These are phyloP conservation scores for Dendroctonus ponderosae DNA, from an alignment of 1,140 invertebrate genomes.

Conservation along the genomic window DNA sequence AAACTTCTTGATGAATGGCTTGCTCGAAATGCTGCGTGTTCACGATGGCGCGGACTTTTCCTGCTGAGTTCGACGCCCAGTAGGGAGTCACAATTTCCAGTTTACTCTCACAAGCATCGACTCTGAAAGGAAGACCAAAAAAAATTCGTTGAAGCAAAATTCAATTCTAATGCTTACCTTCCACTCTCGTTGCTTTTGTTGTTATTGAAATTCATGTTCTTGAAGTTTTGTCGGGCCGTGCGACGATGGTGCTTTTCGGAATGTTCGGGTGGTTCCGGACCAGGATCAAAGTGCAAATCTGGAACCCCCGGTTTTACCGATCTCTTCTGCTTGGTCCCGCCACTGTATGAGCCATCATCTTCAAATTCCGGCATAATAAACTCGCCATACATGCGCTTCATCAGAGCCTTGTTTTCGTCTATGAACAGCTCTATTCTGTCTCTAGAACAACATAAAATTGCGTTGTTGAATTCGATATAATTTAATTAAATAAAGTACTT, in stretches of 20 bases:
- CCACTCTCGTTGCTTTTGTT: conserved; percentile 60
- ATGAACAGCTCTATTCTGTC: conserved; percentile 87
- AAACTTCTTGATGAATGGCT: conserved; percentile 92
- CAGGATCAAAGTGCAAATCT: conserved; percentile 52
- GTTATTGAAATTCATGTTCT: conserved; percentile 53
- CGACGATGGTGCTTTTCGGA: conserved; percentile 50
- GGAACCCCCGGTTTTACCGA: conserved; percentile 56
- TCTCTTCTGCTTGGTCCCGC: conserved; percentile 55
- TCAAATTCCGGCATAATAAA: conserved; percentile 65
- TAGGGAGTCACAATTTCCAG: conserved; percentile 92
- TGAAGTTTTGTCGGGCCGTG: conserved; percentile 56
- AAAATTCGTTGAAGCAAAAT: neutral
- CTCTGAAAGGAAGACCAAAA: conserved; percentile 54
- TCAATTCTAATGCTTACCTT: conserved; percentile 49
- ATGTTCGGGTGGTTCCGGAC: conserved; percentile 42
- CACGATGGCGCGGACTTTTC: conserved; percentile 86
- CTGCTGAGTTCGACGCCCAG: conserved; percentile 89
- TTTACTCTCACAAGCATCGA: conserved; percentile 88
- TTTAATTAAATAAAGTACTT: conserved; percentile 53
- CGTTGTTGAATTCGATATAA: conserved; percentile 1
- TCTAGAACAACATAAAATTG: conserved; percentile 56
- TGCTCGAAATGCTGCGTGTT: conserved; percentile 94
- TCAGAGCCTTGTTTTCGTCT: conserved; percentile 89
- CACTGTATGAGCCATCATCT: conserved; percentile 3
- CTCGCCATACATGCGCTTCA: conserved; percentile 89